phyloP scores from a whole-genome alignment of 2,113 vertebrate species.

The Dunckerocampus dactyliophorus region DNA sequence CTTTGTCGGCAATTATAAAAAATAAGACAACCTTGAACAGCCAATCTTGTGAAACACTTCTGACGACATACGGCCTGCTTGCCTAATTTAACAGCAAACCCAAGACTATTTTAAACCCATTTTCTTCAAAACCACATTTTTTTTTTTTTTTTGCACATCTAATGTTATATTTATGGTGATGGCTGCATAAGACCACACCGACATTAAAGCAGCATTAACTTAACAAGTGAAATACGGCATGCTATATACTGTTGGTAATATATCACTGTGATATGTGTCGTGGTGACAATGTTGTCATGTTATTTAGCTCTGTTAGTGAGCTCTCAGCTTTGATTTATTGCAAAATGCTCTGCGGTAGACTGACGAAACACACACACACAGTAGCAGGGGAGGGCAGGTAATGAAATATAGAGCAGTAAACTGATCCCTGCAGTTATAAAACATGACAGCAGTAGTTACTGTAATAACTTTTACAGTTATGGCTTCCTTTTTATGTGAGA shows the following conservation, averaged over 20 bases:
- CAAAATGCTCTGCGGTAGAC: conserved; percentile 8
- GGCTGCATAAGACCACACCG: background rate
- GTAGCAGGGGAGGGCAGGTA: conserved; percentile 3
- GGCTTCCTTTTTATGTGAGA: conserved; percentile 1
- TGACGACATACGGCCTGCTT: no score
- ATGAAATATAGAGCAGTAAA: conserved; percentile 24
- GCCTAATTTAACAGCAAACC: no score
- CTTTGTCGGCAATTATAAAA: no score
- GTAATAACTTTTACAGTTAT: conserved; percentile 7
- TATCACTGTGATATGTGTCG: conserved; percentile 15
- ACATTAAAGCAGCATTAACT: background rate
- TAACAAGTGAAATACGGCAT: conserved; percentile 9
- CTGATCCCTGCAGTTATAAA: background rate
- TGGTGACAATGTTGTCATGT: conserved; percentile 21
- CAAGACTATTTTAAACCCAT: background rate
- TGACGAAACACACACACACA: conserved; percentile 16
- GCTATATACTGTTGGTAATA: conserved; percentile 8
- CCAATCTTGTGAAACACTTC: no score
- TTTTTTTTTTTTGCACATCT: background rate
- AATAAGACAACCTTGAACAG: no score
- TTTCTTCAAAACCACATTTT: background rate
- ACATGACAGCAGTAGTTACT: background rate
- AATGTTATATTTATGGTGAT: background rate
- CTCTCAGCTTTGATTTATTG: conserved; percentile 26
- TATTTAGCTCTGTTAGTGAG: conserved; percentile 16